These are phyloP conservation scores for Tringa solitaria DNA, from an alignment of 2,113 vertebrate genomes.

Conservation along the genomic window DNA sequence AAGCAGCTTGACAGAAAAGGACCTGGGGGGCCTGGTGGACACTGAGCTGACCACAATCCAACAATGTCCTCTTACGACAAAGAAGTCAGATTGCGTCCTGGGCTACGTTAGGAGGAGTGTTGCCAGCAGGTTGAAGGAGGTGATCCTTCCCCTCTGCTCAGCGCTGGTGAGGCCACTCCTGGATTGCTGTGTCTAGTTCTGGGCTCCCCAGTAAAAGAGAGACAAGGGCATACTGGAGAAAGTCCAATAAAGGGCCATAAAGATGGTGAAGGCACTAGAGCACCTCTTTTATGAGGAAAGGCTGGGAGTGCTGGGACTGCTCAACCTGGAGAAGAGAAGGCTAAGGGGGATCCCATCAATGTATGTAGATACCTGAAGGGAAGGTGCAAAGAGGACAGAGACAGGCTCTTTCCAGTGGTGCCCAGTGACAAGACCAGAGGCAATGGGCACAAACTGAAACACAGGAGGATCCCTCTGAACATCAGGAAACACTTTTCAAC, in stretches of 20 bases:
- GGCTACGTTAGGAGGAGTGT: neutral
- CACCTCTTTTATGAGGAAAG: neutral
- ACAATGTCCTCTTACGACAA: no score
- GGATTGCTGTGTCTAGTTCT: neutral
- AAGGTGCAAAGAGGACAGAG: neutral
- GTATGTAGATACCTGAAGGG: neutral
- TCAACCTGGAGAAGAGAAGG: neutral
- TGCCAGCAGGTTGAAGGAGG: neutral
- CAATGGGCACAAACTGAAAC: neutral
- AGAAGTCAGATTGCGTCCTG: fast-evolving
- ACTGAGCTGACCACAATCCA: neutral
- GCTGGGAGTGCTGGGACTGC: neutral
- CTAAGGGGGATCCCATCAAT: neutral
- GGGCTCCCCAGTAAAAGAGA: neutral
- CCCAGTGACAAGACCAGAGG: neutral
- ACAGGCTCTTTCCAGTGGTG: neutral
- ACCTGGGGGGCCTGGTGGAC: no score
- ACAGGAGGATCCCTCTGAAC: neutral
- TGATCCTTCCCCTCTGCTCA: neutral
- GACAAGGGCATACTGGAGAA: neutral
- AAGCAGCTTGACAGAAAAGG: neutral
- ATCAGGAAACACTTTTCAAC: neutral
- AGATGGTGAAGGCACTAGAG: neutral
- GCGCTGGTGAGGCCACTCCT: neutral
- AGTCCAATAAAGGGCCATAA: neutral